Percentiles rank a stretch among this genome's conserved stretches.
Conservation (phyloP, 2,797 vertebrate species). For the Pseudochaenichthys georgianus region DNA sequence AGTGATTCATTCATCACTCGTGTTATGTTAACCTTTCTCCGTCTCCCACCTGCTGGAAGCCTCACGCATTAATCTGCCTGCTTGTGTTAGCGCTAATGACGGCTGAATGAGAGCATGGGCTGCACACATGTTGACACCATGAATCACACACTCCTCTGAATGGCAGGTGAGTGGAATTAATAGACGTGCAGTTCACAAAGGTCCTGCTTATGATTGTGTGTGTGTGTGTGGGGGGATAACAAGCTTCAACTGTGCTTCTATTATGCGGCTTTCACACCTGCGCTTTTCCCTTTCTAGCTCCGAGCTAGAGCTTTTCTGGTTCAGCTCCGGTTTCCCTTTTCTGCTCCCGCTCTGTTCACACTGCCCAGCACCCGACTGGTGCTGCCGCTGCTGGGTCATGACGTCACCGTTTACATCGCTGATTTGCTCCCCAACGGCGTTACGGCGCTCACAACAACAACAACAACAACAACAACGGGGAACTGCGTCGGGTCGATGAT, state of each 20-base stretch:
- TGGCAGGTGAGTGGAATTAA: not conserved
- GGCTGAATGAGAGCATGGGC: constrained; percentile 50
- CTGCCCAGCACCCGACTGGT: too few species aligned
- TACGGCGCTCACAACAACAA: too few species aligned
- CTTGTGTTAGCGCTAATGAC: constrained; percentile 51
- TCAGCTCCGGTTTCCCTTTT: too few species aligned
- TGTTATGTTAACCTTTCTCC: constrained; percentile 69
- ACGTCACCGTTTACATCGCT: too few species aligned
- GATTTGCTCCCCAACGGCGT: too few species aligned
- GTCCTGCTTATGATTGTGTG: not conserved
- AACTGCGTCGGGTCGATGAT: too few species aligned
- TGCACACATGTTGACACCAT: constrained; percentile 8
- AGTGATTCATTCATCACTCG: constrained; percentile 65
- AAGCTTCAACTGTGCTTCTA: not conserved
- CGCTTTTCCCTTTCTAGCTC: too few species aligned
- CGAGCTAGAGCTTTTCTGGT: too few species aligned
- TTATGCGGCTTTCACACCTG: not conserved
- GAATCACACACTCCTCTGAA: constrained; percentile 12
- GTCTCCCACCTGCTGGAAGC: constrained; percentile 61
- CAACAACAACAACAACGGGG: too few species aligned
- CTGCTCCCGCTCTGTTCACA: too few species aligned
- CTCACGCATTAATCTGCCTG: constrained; percentile 59
- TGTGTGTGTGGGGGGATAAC: not conserved
- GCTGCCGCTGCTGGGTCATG: too few species aligned
- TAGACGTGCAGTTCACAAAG: not conserved